Evolutionary conservation across 1,140 invertebrate species (phyloP).

Genomic region (Pogonomyrmex californicus): DNA sequence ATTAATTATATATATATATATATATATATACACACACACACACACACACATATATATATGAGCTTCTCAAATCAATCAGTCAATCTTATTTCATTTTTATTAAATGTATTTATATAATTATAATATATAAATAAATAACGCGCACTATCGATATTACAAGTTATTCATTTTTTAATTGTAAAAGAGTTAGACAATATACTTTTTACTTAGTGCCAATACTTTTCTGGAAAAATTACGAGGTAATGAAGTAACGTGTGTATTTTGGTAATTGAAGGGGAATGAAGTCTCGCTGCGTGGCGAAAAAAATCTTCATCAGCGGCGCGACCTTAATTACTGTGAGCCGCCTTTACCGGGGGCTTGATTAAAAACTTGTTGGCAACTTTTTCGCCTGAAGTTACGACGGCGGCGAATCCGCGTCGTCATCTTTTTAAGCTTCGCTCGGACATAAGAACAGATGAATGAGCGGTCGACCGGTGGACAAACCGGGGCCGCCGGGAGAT

Average conservation of each 20-base stretch:
- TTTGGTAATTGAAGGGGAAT: conserved; percentile 25
- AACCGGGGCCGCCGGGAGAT: conserved; percentile 64
- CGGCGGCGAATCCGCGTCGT: conserved; percentile 43
- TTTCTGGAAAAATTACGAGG: not conserved
- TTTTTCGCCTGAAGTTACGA: conserved; percentile 34
- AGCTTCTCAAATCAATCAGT: no score
- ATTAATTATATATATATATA: not conserved
- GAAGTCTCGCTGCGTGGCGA: not conserved
- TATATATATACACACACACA: not conserved
- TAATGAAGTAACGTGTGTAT: conserved; percentile 27
- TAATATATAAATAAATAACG: not conserved
- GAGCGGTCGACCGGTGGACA: not conserved
- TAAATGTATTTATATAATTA: not conserved
- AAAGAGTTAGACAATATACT: not conserved
- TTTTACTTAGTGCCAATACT: conserved; percentile 11
- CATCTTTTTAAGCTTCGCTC: conserved; percentile 37
- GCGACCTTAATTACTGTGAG: conserved; percentile 47
- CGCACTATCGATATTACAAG: not conserved
- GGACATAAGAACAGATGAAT: conserved; percentile 43
- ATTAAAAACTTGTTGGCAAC: conserved; percentile 54
- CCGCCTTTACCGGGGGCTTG: conserved; percentile 8
- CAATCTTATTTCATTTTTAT: no score
- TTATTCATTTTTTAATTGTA: not conserved
- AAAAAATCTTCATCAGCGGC: conserved; percentile 41
- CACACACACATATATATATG: not conserved